A percentile compares a stretch with the other conserved stretches of the same genome.
Evolutionary conservation across 2,113 vertebrate genomes (phyloP).

Genomic region (Lycaon pictus): DNA sequence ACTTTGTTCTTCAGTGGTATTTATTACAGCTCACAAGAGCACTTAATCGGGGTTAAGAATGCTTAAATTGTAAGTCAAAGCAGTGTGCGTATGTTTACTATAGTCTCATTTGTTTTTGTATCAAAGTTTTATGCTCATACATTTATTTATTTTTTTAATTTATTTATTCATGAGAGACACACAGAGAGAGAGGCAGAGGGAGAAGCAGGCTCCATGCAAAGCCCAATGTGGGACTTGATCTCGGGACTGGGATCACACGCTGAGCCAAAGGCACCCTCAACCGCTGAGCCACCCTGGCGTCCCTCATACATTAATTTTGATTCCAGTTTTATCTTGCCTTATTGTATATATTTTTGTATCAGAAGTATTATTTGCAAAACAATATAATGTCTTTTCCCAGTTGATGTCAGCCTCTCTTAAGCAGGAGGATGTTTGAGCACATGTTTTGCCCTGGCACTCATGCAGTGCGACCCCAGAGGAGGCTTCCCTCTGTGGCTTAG

Average conservation of each 20-base stretch:
- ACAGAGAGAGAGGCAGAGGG: too few relatives aligned
- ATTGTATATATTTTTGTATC: constrained; percentile 22
- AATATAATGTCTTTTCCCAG: neutral
- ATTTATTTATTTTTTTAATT: neutral
- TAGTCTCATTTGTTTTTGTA: neutral
- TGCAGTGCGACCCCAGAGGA: rapidly evolving
- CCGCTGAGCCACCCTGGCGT: too few relatives aligned
- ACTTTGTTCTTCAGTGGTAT: neutral
- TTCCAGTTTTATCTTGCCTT: neutral
- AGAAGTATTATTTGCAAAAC: neutral
- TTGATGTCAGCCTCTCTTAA: neutral
- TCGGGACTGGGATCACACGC: too few relatives aligned
- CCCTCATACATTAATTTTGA: neutral
- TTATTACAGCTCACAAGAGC: neutral
- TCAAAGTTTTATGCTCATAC: neutral
- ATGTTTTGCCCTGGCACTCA: neutral
- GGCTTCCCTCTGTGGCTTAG: neutral
- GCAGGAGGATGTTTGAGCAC: neutral
- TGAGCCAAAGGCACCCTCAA: too few relatives aligned
- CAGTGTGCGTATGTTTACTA: neutral
- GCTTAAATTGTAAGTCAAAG: neutral
- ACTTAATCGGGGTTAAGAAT: neutral
- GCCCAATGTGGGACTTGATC: too few relatives aligned
- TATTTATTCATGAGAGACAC: too few relatives aligned
- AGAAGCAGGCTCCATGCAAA: too few relatives aligned